Evolutionary conservation across 2,797 vertebrate species (phyloP).

Genomic region (Moxostoma hubbsi): DNA sequence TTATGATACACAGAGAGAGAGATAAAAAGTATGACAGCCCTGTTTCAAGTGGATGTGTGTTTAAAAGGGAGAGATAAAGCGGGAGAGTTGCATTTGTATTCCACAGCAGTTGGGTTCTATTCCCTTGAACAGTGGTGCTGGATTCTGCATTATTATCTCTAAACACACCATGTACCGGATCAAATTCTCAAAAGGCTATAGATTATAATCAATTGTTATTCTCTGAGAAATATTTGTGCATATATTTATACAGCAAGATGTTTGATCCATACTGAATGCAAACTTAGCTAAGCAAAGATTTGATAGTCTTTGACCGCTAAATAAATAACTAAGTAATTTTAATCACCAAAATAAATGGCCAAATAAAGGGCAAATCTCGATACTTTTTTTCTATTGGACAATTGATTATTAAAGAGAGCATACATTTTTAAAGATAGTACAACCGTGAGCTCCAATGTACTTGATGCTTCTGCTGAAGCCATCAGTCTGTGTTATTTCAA

Average conservation of each 20-base stretch:
- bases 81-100: conserved; percentile 44
- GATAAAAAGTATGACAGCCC: conserved; percentile 24
- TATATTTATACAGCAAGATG: background rate
- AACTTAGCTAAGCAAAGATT: background rate
- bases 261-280: conserved; percentile 5
- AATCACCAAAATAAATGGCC: conserved; percentile 5
- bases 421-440: no score
- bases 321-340: background rate
- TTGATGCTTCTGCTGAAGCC: no score
- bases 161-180: conserved; percentile 42
- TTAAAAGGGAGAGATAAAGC: conserved; percentile 35
- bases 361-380: background rate
- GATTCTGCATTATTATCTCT: conserved; percentile 46
- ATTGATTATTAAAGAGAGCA: no score
- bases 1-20: conserved; percentile 42
- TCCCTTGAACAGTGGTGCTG: conserved; percentile 11
- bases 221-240: conserved; percentile 41
- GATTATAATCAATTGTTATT: conserved; percentile 47
- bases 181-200: conserved; percentile 14
- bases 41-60: conserved; percentile 36
- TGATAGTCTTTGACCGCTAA: background rate
- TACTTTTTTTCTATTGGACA: no score
- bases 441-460: no score
- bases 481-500: no score
- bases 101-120: conserved; percentile 25